Conservation (phyloP, 2,113 vertebrate genomes). For the Hippocampus zosterae region DNA sequence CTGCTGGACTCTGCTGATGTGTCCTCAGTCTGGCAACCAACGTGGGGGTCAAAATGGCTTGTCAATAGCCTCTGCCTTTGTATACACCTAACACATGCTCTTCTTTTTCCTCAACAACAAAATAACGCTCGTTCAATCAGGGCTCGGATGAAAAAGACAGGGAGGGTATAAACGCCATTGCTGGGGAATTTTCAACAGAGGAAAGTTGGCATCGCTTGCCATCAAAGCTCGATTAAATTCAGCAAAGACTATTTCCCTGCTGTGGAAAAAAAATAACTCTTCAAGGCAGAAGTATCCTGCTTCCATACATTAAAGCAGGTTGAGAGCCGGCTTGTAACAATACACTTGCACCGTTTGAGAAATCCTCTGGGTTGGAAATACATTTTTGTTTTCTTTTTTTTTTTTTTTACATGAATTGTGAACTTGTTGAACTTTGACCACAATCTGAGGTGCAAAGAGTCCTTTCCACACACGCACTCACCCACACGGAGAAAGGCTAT, state of each 20-base stretch:
- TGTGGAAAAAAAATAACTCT: conserved; percentile 1
- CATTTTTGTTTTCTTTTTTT: neutral
- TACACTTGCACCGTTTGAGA: neutral
- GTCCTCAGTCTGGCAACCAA: no score
- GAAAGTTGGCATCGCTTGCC: conserved; percentile 69
- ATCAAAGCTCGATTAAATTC: conserved; percentile 63
- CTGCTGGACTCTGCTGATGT: no score
- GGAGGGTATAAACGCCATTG: conserved; percentile 67
- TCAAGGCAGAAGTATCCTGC: conserved; percentile 31
- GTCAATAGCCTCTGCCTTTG: neutral
- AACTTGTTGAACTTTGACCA: conserved; percentile 58
- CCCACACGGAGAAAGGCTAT: conserved; percentile 49
- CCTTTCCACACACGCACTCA: conserved; percentile 31
- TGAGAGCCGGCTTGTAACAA: conserved; percentile 22
- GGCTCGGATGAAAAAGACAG: conserved; percentile 62
- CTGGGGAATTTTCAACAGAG: conserved; percentile 76
- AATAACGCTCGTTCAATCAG: conserved; percentile 58
- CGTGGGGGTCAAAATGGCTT: neutral
- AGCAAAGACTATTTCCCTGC: conserved; percentile 45
- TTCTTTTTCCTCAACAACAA: conserved; percentile 35
- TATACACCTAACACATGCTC: neutral
- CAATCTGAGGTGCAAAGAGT: conserved; percentile 53
- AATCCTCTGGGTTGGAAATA: neutral
- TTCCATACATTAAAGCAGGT: conserved; percentile 41
- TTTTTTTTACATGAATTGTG: conserved; percentile 2